Base-by-base conservation (phyloP, 1,140 invertebrate genomes). In the Galleria mellonella region DNA sequence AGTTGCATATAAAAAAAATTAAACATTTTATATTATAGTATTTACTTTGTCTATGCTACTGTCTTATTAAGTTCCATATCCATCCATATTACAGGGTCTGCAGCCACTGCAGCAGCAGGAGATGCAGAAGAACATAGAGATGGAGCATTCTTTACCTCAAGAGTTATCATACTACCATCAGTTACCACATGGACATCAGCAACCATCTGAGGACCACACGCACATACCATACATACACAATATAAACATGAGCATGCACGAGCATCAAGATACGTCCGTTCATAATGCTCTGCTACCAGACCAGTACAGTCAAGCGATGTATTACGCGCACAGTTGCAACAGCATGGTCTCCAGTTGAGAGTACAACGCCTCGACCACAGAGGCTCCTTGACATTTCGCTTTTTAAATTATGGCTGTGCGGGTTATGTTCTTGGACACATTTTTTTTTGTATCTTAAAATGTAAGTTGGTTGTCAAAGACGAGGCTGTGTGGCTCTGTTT, bases 321-420 rank as follows among this genome's bases (percentile, higher is more conserved):
- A 68, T 23, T 73, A 75, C 46, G 37, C 54, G 2, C 55, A 61
- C 14, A 36, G 32, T 10, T 69, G 61, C 41, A 62, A 54, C 40
- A 61, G 68, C 14, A 52, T 69, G 10, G 49, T 45, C 4, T 60
- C 66, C 40, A 73, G 76, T 59, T 81, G 73, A 81, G 62, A 32
- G 32, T 38, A 55, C 42, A 13, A 32, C 35, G 29, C 49, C 33
- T 41, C 44, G 2, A 37, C 32, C 17, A 13, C 32, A 7, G 48
- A 48, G 32, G 48, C 33, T 4, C 32, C 48, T 41, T 62, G 51
- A 62, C 41, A 47, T 9, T 4, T 12, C 5, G 8, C 6, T 1
- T n/a, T n/a, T 17, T 9, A 35, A 35, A 5, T 32, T 7, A 14
- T 35, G 32, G 32, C 35, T 37, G 35, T 37, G 35, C 17, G 9